These are phyloP conservation scores for Mesochorus sp. DNA, from an alignment of 2,888 invertebrate genomes.

Conservation along the genomic window DNA sequence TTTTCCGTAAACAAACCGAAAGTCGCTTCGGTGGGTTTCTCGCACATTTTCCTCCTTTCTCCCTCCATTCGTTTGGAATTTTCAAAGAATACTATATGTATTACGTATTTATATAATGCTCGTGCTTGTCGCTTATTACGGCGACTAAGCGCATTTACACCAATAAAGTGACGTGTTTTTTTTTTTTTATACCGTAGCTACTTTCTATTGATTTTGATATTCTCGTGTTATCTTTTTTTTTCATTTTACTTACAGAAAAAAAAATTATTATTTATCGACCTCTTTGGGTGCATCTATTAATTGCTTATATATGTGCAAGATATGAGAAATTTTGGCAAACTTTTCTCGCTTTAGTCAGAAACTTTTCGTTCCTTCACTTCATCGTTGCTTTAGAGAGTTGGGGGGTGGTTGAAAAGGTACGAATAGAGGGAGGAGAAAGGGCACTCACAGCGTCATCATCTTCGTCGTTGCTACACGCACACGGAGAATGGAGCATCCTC, in stretches of 20 bases:
- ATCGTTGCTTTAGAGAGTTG: constrained; percentile 14
- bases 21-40: constrained; percentile 65
- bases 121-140: not conserved
- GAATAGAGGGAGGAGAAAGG: constrained; percentile 52
- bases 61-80: constrained; percentile 60
- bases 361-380: constrained; percentile 26
- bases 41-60: constrained; percentile 38
- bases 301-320: not conserved
- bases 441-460: constrained; percentile 31
- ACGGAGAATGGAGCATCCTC: constrained; percentile 3
- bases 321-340: constrained; percentile 31
- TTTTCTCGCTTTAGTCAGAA: constrained; percentile 47
- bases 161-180: too few relatives aligned
- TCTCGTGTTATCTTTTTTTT: too few relatives aligned
- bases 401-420: constrained; percentile 52
- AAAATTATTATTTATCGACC: too few relatives aligned
- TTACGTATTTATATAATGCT: not conserved
- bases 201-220: too few relatives aligned
- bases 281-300: not conserved
- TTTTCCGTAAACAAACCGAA: constrained; percentile 75
- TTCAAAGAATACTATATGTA: constrained; percentile 24
- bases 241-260: too few relatives aligned
- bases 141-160: not conserved
- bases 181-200: too few relatives aligned
- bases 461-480: constrained; percentile 6